phyloP scores from a whole-genome alignment of 2,888 invertebrate genomes.

The Nowickia ferox region DNA sequence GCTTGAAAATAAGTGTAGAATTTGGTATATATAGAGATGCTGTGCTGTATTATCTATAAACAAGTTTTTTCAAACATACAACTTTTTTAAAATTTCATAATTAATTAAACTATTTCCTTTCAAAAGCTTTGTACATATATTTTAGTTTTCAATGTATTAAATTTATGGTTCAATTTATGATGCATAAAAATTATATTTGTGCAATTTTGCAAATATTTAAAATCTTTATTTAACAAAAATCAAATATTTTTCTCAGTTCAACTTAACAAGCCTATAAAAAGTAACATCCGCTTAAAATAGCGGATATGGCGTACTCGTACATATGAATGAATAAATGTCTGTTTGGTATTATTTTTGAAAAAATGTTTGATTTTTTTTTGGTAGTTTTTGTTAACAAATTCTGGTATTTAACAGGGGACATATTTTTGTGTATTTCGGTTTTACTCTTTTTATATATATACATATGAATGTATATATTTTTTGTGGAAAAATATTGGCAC shows the following conservation, averaged over 20 bases:
- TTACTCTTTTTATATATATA: not conserved
- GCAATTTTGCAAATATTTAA: not conserved
- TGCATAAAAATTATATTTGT: not conserved
- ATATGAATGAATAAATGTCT: conserved; percentile 16
- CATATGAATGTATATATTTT: too few relatives aligned
- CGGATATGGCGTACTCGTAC: conserved; percentile 49
- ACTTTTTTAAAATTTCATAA: too few relatives aligned
- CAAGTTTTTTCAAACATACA: too few relatives aligned
- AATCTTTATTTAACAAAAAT: not conserved
- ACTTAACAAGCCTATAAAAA: conserved; percentile 31
- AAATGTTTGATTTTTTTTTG: conserved; percentile 17
- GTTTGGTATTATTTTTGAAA: conserved; percentile 41
- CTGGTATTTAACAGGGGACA: conserved; percentile 34
- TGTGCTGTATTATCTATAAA: too few relatives aligned
- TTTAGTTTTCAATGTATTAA: too few relatives aligned
- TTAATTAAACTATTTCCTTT: too few relatives aligned
- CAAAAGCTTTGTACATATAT: too few relatives aligned
- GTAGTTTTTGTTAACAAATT: conserved; percentile 10
- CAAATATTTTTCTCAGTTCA: not conserved
- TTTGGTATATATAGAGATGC: too few relatives aligned
- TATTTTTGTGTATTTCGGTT: conserved; percentile 30
- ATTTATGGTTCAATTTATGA: too few relatives aligned
- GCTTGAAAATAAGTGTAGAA: too few relatives aligned
- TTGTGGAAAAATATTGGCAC: conserved; percentile 43
- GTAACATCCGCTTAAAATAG: conserved; percentile 43